Evolutionary conservation across 2,797 vertebrate genomes (phyloP).

Genomic region (Graptemys geographica): DNA sequence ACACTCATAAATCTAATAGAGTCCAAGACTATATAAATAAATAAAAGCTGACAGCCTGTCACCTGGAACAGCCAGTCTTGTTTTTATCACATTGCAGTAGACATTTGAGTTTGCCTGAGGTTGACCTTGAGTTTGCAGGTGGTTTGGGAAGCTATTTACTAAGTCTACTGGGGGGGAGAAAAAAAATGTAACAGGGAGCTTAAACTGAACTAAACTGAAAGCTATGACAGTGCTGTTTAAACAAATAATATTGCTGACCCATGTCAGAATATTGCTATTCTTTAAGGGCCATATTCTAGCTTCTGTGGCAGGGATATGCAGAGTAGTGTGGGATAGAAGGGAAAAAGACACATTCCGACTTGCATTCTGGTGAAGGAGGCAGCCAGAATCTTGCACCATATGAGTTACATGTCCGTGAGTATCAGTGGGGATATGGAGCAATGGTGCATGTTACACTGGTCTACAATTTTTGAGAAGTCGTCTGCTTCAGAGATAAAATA

Average conservation of each 20-base stretch:
- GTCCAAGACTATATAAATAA: slow-evolving; percentile 2
- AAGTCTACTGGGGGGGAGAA: neutral
- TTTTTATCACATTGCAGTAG: slow-evolving; percentile 38
- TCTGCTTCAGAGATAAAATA: too few species aligned
- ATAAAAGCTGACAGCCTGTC: slow-evolving; percentile 53
- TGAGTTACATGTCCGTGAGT: neutral
- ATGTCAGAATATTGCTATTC: neutral
- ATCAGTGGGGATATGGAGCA: neutral
- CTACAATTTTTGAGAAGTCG: too few species aligned
- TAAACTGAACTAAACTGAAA: neutral
- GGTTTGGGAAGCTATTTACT: slow-evolving; percentile 1
- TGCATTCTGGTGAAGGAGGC: neutral
- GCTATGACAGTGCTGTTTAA: neutral
- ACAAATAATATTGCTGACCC: neutral
- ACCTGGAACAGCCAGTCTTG: neutral
- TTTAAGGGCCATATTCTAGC: neutral
- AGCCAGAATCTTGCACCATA: neutral
- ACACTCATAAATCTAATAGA: slow-evolving; percentile 22
- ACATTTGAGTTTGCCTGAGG: neutral
- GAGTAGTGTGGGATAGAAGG: neutral
- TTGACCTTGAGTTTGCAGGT: slow-evolving; percentile 24
- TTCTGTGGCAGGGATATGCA: neutral
- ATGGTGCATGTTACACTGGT: too few species aligned
- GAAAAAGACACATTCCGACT: too few species aligned
- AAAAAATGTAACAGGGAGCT: neutral